A percentile compares a stretch with the other conserved stretches of the same genome.
These are phyloP conservation scores for Thecocarcelia acutangulata DNA, from an alignment of 2,888 invertebrate genomes.

Conservation along the genomic window DNA sequence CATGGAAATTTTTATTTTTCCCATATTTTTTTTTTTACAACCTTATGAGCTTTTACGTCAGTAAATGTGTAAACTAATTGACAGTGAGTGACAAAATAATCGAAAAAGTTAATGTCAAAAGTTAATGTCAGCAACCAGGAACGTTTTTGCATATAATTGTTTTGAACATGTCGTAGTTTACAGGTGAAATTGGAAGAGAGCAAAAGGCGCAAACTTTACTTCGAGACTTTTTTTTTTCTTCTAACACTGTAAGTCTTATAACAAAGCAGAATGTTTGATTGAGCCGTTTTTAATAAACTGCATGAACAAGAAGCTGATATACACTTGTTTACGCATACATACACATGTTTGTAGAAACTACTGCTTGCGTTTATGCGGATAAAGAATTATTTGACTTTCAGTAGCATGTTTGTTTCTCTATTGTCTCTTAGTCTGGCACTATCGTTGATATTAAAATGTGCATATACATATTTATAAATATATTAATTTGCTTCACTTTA, in stretches of 20 bases:
- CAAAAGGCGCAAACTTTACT: not conserved
- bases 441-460: too few species aligned
- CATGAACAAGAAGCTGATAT: not conserved
- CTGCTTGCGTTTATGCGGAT: not conserved
- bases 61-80: conserved; percentile 27
- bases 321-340: not conserved
- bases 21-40: conserved; percentile 19
- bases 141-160: not conserved
- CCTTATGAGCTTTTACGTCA: conserved; percentile 21
- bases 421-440: not conserved
- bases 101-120: conserved; percentile 12
- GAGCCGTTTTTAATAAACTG: conserved; percentile 49
- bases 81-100: conserved; percentile 38
- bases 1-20: conserved; percentile 19
- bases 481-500: conserved; percentile 64
- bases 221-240: not conserved
- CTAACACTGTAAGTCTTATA: conserved; percentile 10
- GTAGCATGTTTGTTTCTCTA: not conserved
- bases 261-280: conserved; percentile 33
- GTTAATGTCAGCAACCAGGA: not conserved
- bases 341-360: too few species aligned
- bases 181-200: too few species aligned
- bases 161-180: not conserved
- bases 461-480: not conserved
- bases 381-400: not conserved